Base-by-base conservation (phyloP, 2,797 vertebrate genomes). In the Alfaro cultratus region DNA sequence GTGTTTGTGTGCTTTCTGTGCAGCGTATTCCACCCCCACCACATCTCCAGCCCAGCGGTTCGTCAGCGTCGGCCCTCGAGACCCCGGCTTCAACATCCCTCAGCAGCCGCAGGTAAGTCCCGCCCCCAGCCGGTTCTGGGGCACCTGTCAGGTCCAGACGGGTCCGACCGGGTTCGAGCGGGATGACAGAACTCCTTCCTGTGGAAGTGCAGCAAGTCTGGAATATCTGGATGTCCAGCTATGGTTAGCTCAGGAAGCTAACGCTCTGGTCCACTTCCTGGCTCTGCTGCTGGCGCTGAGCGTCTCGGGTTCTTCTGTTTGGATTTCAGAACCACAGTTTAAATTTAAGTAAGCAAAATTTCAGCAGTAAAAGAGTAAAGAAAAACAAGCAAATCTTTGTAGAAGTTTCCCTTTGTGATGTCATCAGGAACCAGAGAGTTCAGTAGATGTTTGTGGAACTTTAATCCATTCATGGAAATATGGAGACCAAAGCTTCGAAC, bases 81-180 rank as follows among this genome's bases (percentile, higher is more conserved):
- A 99, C 96, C 97, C 98, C 93, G 96, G 97, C 97, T 99, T 99
- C 97, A 99, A 99, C 97, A 98, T 99, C 96, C 98, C 98, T 96
- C 98, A 99, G 96, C 98, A 99, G 95, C 98, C 98, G 95, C 98
- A 99, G 98, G 98, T 99, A 96, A 73, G 43, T 51, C 36, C 70
- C 60, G n/a, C 21, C 1, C 34, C 31, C 34, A 21, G 57, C 76
- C 60, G 76, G 18, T 46, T n/a, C 41, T 12, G 49, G n/a, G 34
- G 21, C 60, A 18, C 15, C 60, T 64, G 60, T 6, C 34, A 34
- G 51, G 2, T 53, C 51, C 51, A 53, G 21, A 26, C 21, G 51
- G 51, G 23, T 53, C 51, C 23, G 8, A 8, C 2, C 8, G 2
- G 51, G 51, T 53, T 7, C 7, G 6, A 53, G 51, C 1, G 21